These are phyloP conservation scores for Polyommatus iphigenia DNA, from an alignment of 2,888 invertebrate genomes.

Conservation along the genomic window DNA sequence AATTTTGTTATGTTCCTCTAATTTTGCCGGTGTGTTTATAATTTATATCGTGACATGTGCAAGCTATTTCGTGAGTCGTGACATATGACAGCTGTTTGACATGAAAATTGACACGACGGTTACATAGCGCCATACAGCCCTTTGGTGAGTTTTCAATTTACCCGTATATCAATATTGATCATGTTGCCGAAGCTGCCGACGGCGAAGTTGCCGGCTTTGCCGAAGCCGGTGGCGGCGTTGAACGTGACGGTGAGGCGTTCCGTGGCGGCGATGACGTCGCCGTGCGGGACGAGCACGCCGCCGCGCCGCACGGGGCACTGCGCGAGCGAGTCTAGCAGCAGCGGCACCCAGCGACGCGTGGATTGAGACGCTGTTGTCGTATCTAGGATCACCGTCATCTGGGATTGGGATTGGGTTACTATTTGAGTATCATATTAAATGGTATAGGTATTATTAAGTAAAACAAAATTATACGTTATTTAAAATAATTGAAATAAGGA, in stretches of 20 bases:
- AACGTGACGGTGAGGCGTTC: conserved; percentile 87
- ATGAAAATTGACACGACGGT: too few relatives aligned
- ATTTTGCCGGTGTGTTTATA: too few relatives aligned
- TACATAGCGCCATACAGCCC: too few relatives aligned
- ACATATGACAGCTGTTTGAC: too few relatives aligned
- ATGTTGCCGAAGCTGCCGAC: conserved; percentile 87
- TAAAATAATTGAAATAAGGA: too few relatives aligned
- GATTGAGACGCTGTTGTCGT: conserved; percentile 80
- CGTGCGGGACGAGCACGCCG: conserved; percentile 80
- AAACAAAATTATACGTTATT: too few relatives aligned
- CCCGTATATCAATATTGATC: conserved; percentile 84
- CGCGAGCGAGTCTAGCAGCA: conserved; percentile 86
- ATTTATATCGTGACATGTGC: too few relatives aligned
- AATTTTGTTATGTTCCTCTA: too few relatives aligned
- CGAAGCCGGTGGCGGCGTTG: conserved; percentile 83
- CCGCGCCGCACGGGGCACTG: conserved; percentile 86
- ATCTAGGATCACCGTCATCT: conserved; percentile 88
- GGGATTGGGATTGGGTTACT: conserved; percentile 39
- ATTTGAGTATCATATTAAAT: too few relatives aligned
- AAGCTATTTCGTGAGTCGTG: too few relatives aligned
- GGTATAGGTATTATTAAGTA: too few relatives aligned
- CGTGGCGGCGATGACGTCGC: conserved; percentile 88
- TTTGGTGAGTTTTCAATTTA: conserved; percentile 53
- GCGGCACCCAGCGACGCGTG: conserved; percentile 85
- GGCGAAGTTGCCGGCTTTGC: conserved; percentile 80